These are phyloP conservation scores for Bilobella aurantiaca DNA, from an alignment of 1,140 invertebrate species.

Conservation along the genomic window DNA sequence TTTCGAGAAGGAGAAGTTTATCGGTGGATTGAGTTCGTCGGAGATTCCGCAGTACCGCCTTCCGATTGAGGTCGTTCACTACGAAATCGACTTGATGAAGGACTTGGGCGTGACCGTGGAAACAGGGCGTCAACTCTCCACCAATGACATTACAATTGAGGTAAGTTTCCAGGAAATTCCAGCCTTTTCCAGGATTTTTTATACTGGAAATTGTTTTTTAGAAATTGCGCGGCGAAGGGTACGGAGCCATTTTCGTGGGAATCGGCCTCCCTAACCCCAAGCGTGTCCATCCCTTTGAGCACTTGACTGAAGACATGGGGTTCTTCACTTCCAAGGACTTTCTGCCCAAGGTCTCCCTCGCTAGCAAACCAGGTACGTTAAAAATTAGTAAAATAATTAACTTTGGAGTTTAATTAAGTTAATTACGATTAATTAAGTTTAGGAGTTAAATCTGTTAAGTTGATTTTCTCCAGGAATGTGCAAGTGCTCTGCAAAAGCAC, in stretches of 20 bases:
- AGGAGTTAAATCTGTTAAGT: too few relatives aligned
- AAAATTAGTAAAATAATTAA: too few relatives aligned
- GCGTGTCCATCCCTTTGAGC: constrained; percentile 63
- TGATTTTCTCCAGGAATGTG: constrained; percentile 55
- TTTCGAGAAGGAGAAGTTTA: constrained; percentile 76
- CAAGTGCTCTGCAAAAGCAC: constrained; percentile 52
- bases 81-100: constrained; percentile 81
- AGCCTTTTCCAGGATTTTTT: constrained; percentile 11
- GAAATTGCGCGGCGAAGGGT: constrained; percentile 56
- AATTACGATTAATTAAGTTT: too few relatives aligned
- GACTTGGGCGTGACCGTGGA: constrained; percentile 85
- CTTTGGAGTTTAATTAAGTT: too few relatives aligned
- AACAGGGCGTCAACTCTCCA: constrained; percentile 50
- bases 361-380: constrained; percentile 79
- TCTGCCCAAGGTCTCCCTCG: constrained; percentile 70
- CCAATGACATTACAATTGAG: constrained; percentile 58
- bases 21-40: constrained; percentile 82
- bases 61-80: constrained; percentile 83
- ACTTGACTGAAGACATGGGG: constrained; percentile 65
- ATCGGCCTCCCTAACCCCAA: constrained; percentile 91
- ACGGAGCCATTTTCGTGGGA: constrained; percentile 78
- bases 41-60: constrained; percentile 96
- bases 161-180: constrained; percentile 41
- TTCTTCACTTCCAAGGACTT: constrained; percentile 95
- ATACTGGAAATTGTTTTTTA: constrained; percentile 37